phyloP scores from a whole-genome alignment of 2,888 invertebrate species.

The Loripinus fragilis region DNA sequence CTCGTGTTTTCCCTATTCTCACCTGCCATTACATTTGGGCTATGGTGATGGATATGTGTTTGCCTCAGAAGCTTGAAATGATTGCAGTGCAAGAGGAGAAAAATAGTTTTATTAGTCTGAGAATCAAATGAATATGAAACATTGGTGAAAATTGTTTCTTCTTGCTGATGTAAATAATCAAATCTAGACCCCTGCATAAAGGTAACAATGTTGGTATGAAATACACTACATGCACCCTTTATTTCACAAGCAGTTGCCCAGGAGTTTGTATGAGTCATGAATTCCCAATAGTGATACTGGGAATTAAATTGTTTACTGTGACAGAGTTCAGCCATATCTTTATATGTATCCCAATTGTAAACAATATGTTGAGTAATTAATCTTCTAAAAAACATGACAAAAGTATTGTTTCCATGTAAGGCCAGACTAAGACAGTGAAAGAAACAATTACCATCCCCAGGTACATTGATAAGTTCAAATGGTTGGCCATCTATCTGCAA shows the following conservation, averaged over 20 bases:
- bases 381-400: not conserved
- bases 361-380: not conserved
- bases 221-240: not conserved
- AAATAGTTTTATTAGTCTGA: not conserved
- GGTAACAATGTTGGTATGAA: not conserved
- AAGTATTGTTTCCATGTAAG: not conserved
- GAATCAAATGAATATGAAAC: not conserved
- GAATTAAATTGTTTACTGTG: not conserved
- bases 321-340: constrained; percentile 12
- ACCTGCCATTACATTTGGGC: no score
- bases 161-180: not conserved
- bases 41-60: no score
- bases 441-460: constrained; percentile 26
- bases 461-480: constrained; percentile 16
- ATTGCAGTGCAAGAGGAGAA: not conserved
- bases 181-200: not conserved
- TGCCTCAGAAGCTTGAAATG: not conserved
- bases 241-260: not conserved
- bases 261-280: not conserved
- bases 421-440: constrained; percentile 26
- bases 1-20: no score
- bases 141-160: not conserved
- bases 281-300: not conserved
- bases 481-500: not conserved
- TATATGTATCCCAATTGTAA: constrained; percentile 6